phyloP scores from a whole-genome alignment of 2,113 vertebrate species.

The Elanoides forficatus region DNA sequence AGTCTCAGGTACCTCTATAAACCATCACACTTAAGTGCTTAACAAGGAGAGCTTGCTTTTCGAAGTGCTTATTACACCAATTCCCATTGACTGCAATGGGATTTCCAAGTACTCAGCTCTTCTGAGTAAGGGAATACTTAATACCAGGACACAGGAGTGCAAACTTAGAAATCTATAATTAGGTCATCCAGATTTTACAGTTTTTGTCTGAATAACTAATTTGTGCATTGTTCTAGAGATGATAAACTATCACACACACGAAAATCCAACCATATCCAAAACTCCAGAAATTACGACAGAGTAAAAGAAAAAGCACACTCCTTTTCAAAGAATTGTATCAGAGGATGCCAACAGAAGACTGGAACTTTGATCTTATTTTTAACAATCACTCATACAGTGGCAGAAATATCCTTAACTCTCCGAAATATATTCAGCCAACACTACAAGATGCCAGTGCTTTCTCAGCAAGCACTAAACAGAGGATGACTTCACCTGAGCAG shows the following conservation, averaged over 20 bases:
- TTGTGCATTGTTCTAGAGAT: neutral
- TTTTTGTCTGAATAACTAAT: neutral
- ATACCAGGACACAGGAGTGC: neutral
- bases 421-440: neutral
- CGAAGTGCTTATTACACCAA: constrained; percentile 30
- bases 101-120: constrained; percentile 36
- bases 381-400: neutral
- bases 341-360: neutral
- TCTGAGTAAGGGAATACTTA: constrained; percentile 27
- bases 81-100: constrained; percentile 4
- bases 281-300: neutral
- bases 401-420: neutral
- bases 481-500: constrained; percentile 28
- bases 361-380: neutral
- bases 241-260: neutral
- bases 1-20: neutral
- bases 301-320: neutral
- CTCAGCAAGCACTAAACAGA: constrained; percentile 5
- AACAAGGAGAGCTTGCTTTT: constrained; percentile 12
- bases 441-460: neutral
- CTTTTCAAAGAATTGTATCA: neutral
- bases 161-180: neutral
- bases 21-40: neutral
- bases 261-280: neutral
- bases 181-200: constrained; percentile 2